These are phyloP conservation scores for Drosophila nigricruria DNA, from an alignment of 2,888 invertebrate species.

Conservation along the genomic window DNA sequence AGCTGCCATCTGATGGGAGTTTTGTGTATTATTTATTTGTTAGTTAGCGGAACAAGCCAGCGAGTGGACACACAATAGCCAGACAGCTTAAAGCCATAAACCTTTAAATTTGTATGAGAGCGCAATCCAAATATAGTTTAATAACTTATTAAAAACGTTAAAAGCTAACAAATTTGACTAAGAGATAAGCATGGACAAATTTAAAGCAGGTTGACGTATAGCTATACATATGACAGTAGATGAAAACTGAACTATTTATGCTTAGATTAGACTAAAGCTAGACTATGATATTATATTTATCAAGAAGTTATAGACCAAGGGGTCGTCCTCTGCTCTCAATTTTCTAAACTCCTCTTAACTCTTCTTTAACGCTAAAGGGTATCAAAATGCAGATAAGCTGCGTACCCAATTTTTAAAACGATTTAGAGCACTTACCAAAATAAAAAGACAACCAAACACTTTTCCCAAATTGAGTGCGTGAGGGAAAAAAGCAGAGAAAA, in stretches of 20 bases:
- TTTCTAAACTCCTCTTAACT: too few species aligned
- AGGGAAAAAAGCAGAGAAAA: neutral
- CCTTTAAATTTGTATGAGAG: constrained; percentile 14
- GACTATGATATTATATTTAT: too few species aligned
- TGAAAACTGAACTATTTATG: neutral
- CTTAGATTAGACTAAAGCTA: neutral
- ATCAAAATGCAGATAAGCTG: constrained; percentile 62
- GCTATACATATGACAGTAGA: neutral
- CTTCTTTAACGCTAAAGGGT: constrained; percentile 15
- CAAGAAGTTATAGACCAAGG: too few species aligned
- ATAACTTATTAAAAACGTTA: constrained; percentile 25
- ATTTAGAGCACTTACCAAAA: constrained; percentile 63
- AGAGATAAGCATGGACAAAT: neutral
- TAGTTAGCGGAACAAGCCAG: constrained; percentile 35
- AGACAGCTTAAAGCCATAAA: constrained; percentile 23
- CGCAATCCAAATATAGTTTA: constrained; percentile 47
- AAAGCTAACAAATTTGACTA: neutral
- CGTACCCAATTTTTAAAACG: constrained; percentile 65
- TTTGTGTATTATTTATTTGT: constrained; percentile 32
- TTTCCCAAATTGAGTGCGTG: constrained; percentile 61
- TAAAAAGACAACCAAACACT: constrained; percentile 47
- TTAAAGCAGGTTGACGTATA: neutral
- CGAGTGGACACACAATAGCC: constrained; percentile 22
- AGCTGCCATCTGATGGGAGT: constrained; percentile 40
- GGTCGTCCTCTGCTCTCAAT: too few species aligned